phyloP scores from a whole-genome alignment of 2,888 invertebrate species.

The Ornithoptera alexandrae region DNA sequence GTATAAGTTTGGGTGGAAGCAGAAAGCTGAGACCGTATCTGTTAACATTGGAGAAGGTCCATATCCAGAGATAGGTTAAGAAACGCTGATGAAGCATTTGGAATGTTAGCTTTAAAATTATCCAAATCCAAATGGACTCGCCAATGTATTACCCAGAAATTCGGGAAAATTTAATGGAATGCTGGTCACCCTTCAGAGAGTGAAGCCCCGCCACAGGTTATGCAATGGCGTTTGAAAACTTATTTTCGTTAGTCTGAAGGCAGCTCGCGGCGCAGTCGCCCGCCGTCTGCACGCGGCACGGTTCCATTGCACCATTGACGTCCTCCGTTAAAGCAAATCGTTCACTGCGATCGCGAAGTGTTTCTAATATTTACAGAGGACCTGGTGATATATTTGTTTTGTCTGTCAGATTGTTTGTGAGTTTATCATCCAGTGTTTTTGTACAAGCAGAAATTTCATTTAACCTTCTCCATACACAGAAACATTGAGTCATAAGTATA shows the following conservation, averaged over 20 bases:
- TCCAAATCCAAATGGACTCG: no score
- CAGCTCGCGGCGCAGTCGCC: constrained; percentile 43
- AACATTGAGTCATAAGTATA: no score
- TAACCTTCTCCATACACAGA: no score
- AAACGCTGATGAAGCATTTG: no score
- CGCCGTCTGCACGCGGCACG: constrained; percentile 25
- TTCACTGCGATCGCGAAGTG: constrained; percentile 13
- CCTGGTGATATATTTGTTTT: constrained; percentile 17
- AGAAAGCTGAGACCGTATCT: no score
- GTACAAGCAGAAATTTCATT: background rate
- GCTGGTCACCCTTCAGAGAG: constrained; percentile 43
- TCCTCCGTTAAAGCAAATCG: constrained; percentile 25
- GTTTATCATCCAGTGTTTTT: background rate
- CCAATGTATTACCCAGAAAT: background rate
- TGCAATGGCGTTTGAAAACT: constrained; percentile 70
- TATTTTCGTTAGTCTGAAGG: constrained; percentile 73
- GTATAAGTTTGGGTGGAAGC: no score
- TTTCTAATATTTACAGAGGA: background rate
- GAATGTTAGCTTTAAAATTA: no score
- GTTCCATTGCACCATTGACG: constrained; percentile 31
- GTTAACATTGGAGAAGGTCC: no score
- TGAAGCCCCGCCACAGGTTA: constrained; percentile 75
- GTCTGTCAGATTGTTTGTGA: constrained; percentile 6
- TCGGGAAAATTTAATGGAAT: constrained; percentile 42
- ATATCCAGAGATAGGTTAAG: no score